Evolutionary conservation across 2,797 vertebrate species (phyloP), one percentile per base, ranked within the genome.

Genomic region (Lophius americanus): DNA sequence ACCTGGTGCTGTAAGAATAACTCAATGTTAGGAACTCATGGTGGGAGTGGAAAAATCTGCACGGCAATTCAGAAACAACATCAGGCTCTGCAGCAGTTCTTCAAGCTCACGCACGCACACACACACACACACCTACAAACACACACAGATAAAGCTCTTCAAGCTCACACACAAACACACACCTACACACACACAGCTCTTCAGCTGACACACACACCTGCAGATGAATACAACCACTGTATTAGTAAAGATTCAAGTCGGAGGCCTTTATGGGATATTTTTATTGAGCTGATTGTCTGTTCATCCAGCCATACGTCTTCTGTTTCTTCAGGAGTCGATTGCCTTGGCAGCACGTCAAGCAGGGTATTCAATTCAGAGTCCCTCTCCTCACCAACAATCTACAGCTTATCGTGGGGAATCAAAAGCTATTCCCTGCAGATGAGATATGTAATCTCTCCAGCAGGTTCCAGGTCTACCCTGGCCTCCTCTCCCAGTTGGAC

Each of bases 11-110:
- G 59, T 6, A 9, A 71, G 60, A 79, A 72, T 60, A 65, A 9
- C 13, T 68, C 41, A 0, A 13, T 65, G 80, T 73, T 71, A 13
- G 66, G 75, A 73, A 70, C 68, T 78, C 62, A 44, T 70, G 79
- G 68, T 51, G 68, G 37, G 74, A 80, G 77, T 64, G 79, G 82
- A 77, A 75, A 82, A 75, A 64, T 70, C 84, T 71, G 46, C 37
- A 4, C 63, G 64, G 70, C 37, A 0, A 60, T 44, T 42, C 9
- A 43, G 58, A 60, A 33, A 51, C 48, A 58, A 59, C 10, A 10
- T 23, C 23, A 60, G 55, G 53, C 42, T 61, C 52, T 75, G 66
- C 68, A 72, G 79, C 68, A 68, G 71, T 23, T 23, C 23, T 23
- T 23, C 23, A 23, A 23, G 23, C 23, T 23, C 23, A 23, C 23